phyloP scores from a whole-genome alignment of 2,797 vertebrate species.

The Darevskia nairensis region DNA sequence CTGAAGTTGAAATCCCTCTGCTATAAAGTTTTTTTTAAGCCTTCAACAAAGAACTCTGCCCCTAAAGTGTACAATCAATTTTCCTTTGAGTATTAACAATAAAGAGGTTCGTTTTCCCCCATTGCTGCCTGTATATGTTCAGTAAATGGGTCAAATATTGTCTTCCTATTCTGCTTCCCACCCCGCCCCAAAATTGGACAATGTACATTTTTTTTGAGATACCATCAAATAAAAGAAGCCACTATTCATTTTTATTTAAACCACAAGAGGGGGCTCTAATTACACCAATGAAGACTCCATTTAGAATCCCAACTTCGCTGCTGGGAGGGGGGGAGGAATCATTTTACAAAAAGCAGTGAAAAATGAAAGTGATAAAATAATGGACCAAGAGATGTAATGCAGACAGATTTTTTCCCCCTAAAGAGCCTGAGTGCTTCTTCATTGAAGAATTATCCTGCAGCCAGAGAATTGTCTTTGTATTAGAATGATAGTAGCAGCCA shows the following conservation, averaged over 20 bases:
- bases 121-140: neutral
- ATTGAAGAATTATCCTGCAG: neutral
- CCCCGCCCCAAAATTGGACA: neutral
- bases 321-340: neutral
- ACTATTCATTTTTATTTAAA: neutral
- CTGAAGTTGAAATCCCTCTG: neutral
- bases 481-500: neutral
- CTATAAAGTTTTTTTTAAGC: neutral
- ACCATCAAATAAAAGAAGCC: neutral
- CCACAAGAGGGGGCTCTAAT: slow-evolving; percentile 68
- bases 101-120: neutral
- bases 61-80: neutral
- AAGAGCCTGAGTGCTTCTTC: neutral
- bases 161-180: neutral
- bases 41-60: neutral
- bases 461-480: neutral
- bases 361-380: neutral
- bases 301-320: fast-evolving
- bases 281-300: neutral
- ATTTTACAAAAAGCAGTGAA: fast-evolving
- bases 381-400: no score
- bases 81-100: neutral
- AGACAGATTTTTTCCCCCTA: neutral
- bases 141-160: neutral
- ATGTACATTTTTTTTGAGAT: neutral